Evolutionary conservation across 2,888 invertebrate genomes (phyloP).

Genomic region (Caenorhabditis auriculariae): DNA sequence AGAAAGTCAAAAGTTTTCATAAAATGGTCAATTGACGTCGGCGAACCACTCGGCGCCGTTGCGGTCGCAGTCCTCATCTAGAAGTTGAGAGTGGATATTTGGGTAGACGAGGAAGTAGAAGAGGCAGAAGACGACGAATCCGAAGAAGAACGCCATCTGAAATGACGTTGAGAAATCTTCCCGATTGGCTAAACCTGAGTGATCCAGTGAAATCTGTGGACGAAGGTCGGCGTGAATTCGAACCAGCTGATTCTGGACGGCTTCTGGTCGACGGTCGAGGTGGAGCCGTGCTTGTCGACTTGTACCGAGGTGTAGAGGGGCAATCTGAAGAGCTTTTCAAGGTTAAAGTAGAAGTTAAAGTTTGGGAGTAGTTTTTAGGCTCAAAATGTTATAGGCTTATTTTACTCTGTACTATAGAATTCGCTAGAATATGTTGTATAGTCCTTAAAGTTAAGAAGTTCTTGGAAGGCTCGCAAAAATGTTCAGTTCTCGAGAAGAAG

Average conservation of each 20-base stretch:
- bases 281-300: constrained; percentile 15
- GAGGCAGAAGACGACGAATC: constrained; percentile 58
- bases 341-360: not conserved
- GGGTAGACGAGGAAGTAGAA: constrained; percentile 63
- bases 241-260: constrained; percentile 13
- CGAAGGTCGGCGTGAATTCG: constrained; percentile 45
- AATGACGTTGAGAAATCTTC: not conserved
- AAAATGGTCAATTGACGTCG: constrained; percentile 32
- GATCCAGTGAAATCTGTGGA: constrained; percentile 61
- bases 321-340: constrained; percentile 10
- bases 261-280: constrained; percentile 11
- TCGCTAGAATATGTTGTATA: too few species aligned
- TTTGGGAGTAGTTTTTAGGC: not conserved
- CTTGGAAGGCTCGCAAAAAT: too few species aligned
- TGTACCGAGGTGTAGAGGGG: constrained; percentile 11
- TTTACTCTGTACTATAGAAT: too few species aligned
- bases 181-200: constrained; percentile 37
- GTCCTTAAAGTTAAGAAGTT: too few species aligned
- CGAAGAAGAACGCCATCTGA: constrained; percentile 61
- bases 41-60: constrained; percentile 46
- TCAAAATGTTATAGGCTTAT: constrained; percentile 3
- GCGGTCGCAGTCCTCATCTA: constrained; percentile 44
- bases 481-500: too few species aligned
- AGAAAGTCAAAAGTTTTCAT: too few species aligned
- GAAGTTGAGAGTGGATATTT: constrained; percentile 46